phyloP scores from a whole-genome alignment of 2,113 vertebrate genomes.

The Nipponia nippon region DNA sequence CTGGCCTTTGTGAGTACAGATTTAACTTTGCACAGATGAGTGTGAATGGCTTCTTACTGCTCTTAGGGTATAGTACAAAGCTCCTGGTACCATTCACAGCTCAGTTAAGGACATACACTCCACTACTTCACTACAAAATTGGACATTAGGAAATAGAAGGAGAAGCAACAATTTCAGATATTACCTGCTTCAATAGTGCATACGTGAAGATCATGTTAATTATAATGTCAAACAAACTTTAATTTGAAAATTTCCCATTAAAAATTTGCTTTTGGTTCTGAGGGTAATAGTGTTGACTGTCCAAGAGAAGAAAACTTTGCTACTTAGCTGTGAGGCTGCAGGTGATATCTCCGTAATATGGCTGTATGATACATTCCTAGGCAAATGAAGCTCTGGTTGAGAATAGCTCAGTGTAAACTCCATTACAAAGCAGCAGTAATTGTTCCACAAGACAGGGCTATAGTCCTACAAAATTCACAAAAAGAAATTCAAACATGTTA shows the following conservation, averaged over 20 bases:
- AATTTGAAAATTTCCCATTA: not conserved
- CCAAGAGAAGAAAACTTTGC: not conserved
- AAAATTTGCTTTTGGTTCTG: not conserved
- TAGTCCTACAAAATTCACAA: not conserved
- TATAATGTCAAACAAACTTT: not conserved
- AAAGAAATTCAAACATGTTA: not conserved
- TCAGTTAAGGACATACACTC: not conserved
- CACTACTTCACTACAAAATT: not conserved
- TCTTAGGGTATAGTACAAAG: not conserved
- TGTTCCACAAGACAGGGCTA: not conserved
- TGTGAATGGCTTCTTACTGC: not conserved
- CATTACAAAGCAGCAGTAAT: not conserved
- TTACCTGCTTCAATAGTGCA: not conserved
- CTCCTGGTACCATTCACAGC: not conserved
- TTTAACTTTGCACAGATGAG: conserved; percentile 6
- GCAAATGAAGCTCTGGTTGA: not conserved
- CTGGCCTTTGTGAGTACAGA: not conserved
- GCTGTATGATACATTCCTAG: not conserved
- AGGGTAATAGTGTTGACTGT: not conserved
- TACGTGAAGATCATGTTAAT: not conserved
- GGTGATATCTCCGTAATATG: not conserved
- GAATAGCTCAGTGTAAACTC: conserved; percentile 17
- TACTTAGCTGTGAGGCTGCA: not conserved
- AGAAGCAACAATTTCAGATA: not conserved
- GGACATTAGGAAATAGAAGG: not conserved